phyloP scores from a whole-genome alignment of 2,888 invertebrate species.

The Silvanus unidentatus region DNA sequence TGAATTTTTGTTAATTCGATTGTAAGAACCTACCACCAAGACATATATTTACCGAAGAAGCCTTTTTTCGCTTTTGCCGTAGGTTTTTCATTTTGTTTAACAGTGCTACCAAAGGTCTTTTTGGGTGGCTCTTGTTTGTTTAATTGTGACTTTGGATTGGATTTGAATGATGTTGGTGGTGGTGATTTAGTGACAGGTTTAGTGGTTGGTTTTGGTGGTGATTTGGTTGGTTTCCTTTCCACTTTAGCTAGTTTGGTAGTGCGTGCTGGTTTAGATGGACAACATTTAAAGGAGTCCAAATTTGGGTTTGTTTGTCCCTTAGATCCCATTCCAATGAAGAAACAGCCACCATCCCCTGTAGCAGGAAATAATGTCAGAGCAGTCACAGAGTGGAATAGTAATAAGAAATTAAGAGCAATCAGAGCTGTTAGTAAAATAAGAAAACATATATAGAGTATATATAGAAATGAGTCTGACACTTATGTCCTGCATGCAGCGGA shows the following conservation, averaged over 20 bases:
- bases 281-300: slow-evolving; percentile 89
- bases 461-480: slow-evolving; percentile 45
- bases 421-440: slow-evolving; percentile 35
- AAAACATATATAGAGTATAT: slow-evolving; percentile 9
- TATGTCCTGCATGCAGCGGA: slow-evolving; percentile 44
- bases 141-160: too few species aligned
- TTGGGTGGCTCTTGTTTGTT: slow-evolving; percentile 16
- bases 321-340: slow-evolving; percentile 92
- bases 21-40: slow-evolving; percentile 63
- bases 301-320: slow-evolving; percentile 69
- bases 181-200: slow-evolving; percentile 17
- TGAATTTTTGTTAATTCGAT: slow-evolving; percentile 26
- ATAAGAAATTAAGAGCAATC: neutral
- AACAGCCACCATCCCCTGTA: slow-evolving; percentile 93
- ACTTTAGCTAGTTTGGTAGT: slow-evolving; percentile 76
- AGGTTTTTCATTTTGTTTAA: slow-evolving; percentile 49
- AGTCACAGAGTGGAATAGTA: slow-evolving; percentile 28
- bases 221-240: slow-evolving; percentile 34
- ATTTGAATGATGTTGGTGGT: neutral
- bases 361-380: slow-evolving; percentile 67
- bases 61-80: slow-evolving; percentile 67
- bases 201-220: slow-evolving; percentile 23
- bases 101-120: slow-evolving; percentile 26
- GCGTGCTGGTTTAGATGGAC: slow-evolving; percentile 77
- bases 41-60: slow-evolving; percentile 78